Evolutionary conservation across 2,888 invertebrate genomes (phyloP), one percentile per base, ranked within the genome.

Genomic region (Himalopsyche anomala): DNA sequence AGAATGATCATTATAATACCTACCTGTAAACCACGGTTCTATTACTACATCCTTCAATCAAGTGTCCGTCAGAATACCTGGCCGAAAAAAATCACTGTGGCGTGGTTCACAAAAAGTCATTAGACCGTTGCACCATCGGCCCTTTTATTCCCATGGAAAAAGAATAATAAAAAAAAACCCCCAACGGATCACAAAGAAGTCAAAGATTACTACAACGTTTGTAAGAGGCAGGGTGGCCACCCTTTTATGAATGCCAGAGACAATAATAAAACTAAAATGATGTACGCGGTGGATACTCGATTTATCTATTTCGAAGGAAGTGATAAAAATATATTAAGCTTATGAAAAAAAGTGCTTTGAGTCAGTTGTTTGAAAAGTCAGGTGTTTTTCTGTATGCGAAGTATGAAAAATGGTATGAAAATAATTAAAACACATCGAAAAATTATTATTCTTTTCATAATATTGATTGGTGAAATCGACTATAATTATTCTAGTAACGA

Each of bases 61-160:
- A 19, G 62, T 28, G 62, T 62, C 62, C 62, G 62, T 62, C 62
- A 62, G 62, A 62, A 19, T 62, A 62, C 62, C 62, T 62, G 62
- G 3, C 62, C 62, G 62, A 62, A 62, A 62, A 19, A 62, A 62
- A 62, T 62, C 19, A 62, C 62, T 4, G 17, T 56, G 45, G 56
- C 62, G 62, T 28, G 62, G 19, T 62, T 62, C 62, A 62, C 62
- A 9, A 62, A 62, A 62, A 62, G 28, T 19, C 62, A 62, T 62
- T 62, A 62, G 62, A 62, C 62, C 62, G 62, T 62, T 62, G 62
- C 62, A 62, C 19, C 19, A 11, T 6, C 62, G 62, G 62, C 62
- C 62, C 62, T 62, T 62, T 28, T 19, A 62, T 62, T 62, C 62
- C 62, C 62, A 62, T 62, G 62, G 28, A 19, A 62, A 55, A 28